Percentiles rank a stretch among this genome's conserved stretches.
These are phyloP conservation scores for Rhodeus uyekii DNA, from an alignment of 2,797 vertebrate species.

Conservation along the genomic window DNA sequence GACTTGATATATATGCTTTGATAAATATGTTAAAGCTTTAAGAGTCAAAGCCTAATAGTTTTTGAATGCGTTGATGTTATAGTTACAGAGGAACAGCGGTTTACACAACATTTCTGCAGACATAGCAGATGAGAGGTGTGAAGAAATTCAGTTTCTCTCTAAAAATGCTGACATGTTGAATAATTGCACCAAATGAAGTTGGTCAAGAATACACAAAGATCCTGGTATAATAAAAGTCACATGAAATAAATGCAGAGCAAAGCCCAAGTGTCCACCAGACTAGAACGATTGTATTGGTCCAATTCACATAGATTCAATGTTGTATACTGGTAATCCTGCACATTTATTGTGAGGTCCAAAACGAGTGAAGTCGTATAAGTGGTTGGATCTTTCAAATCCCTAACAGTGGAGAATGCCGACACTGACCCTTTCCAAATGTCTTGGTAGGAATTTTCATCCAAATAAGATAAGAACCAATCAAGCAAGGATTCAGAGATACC, in stretches of 20 bases:
- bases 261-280: background rate
- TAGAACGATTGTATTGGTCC: background rate
- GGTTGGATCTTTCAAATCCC: slow-evolving; percentile 1
- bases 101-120: slow-evolving; percentile 8
- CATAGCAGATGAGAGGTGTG: background rate
- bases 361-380: background rate
- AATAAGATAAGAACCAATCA: slow-evolving; percentile 8
- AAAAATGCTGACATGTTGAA: background rate
- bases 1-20: no score
- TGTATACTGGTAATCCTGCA: background rate
- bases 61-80: background rate
- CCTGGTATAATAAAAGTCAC: background rate
- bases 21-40: no score
- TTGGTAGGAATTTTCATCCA: background rate
- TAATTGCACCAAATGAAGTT: background rate
- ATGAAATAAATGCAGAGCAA: background rate
- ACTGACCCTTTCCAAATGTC: background rate
- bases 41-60: background rate
- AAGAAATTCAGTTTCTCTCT: background rate
- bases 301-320: background rate
- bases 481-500: slow-evolving; percentile 20
- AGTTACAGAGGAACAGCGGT: background rate
- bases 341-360: background rate
- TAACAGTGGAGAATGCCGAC: background rate
- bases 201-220: background rate